Base-by-base conservation (phyloP, 1,140 invertebrate species). In the Drosophila setifemur region DNA sequence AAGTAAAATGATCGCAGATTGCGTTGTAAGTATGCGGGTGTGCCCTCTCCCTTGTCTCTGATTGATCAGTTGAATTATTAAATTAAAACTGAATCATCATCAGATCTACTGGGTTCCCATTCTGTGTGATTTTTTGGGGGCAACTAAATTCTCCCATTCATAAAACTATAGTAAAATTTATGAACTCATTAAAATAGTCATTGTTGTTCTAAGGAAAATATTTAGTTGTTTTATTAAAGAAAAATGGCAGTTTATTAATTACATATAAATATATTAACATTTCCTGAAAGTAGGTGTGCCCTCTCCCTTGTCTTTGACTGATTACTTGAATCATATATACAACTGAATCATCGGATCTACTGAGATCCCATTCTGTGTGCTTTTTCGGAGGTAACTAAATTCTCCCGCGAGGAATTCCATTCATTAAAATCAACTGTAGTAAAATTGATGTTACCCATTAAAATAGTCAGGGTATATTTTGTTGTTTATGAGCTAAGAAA, bases 381-480 rank as follows among this genome's bases (percentile, higher is more conserved):
- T 48, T 60, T 33, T 37, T 48, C 14, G 18, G 4, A 14, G n/a
- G 3, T 5, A 33, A 26, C 7, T 8, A 25, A 44, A 57, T 35
- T 28, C 31, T 61, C 55, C 23, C 19, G n/a, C 4, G 14, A 25
- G 16, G 2, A 37, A 47, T 39, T 61, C 42, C 55, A 64, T 64
- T 48, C 54, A 61, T 61, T 47, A 63, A 64, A 43, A 28, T 48
- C 14, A 47, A 6, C 8, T 14, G 55, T 61, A 61, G 55, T 64
- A 64, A 39, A 61, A 12, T 0, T 2, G 31, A 3, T 18, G 23
- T 37, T 35, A 47, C 25, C 25, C 25, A 21, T 23, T 55, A 35
- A 7, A 3, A 3, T 0, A 6, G 18, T 23, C 0, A 0, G 14
- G 19, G 18, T 16, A 60, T 25, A 60, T 40, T 40, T 23, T 3